phyloP scores from a whole-genome alignment of 2,888 invertebrate species.

The Zaprionus obscuricornis region DNA sequence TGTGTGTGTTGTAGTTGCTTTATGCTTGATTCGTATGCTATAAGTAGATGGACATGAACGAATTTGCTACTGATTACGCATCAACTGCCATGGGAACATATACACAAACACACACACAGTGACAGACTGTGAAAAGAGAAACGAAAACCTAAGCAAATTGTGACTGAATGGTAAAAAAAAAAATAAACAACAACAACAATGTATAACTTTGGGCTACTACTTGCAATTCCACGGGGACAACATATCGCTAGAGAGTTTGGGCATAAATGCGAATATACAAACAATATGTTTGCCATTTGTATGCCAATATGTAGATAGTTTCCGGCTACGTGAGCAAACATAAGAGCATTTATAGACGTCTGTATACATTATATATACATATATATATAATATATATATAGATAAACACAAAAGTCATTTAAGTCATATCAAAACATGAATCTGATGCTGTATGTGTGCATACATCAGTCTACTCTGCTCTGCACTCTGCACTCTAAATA shows the following conservation, averaged over 20 bases:
- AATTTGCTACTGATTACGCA: slow-evolving; percentile 69
- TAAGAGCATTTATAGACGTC: neutral
- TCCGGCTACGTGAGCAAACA: slow-evolving; percentile 57
- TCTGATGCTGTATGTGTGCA: no score
- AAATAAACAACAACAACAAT: neutral
- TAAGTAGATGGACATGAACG: slow-evolving; percentile 52
- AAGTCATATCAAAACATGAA: no score
- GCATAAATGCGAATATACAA: slow-evolving; percentile 22
- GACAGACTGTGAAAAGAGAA: neutral
- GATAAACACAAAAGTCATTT: neutral
- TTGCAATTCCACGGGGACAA: slow-evolving; percentile 53
- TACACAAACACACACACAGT: slow-evolving; percentile 3
- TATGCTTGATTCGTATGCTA: slow-evolving; percentile 38
- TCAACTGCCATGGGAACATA: slow-evolving; percentile 55
- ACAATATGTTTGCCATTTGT: slow-evolving; percentile 61
- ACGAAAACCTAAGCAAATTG: slow-evolving; percentile 45
- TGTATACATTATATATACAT: neutral
- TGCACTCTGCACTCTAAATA: no score
- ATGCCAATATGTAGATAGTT: slow-evolving; percentile 49
- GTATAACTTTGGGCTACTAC: slow-evolving; percentile 43
- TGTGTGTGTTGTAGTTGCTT: slow-evolving; percentile 13
- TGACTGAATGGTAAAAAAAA: slow-evolving; percentile 23
- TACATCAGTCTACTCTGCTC: no score
- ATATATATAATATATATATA: neutral
- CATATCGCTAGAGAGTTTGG: neutral